These are phyloP conservation scores for Morelia viridis DNA, from an alignment of 2,797 vertebrate species.

Conservation along the genomic window DNA sequence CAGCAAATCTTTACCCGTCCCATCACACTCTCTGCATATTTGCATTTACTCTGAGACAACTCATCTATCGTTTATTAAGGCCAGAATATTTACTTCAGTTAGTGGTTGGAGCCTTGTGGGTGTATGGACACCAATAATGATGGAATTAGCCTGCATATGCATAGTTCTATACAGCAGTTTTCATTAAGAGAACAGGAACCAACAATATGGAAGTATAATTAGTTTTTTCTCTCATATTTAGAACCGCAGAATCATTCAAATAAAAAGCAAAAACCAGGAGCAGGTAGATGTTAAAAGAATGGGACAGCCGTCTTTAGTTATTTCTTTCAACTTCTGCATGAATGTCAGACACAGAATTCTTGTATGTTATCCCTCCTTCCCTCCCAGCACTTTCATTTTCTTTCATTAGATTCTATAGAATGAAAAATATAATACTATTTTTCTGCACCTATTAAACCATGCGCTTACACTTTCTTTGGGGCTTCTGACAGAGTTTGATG, in stretches of 20 bases:
- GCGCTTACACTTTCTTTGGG: slow-evolving; percentile 51
- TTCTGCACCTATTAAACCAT: slow-evolving; percentile 61
- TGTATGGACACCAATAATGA: not conserved
- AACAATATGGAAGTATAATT: not conserved
- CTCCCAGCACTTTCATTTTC: slow-evolving; percentile 44
- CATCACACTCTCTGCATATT: not conserved
- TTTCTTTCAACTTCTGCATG: slow-evolving; percentile 22
- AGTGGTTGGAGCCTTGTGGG: not conserved
- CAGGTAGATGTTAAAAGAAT: not conserved
- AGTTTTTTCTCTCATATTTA: not conserved
- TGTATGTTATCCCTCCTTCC: slow-evolving; percentile 14
- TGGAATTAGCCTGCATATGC: not conserved
- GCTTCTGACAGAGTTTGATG: slow-evolving; percentile 60
- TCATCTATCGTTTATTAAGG: not conserved
- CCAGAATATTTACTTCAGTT: not conserved
- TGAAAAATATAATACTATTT: slow-evolving; percentile 52
- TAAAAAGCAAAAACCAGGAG: not conserved
- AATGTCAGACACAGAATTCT: slow-evolving; percentile 33
- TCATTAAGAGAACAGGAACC: not conserved
- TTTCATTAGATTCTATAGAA: slow-evolving; percentile 58
- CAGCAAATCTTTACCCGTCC: not conserved
- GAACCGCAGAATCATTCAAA: not conserved
- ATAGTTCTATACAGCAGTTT: not conserved
- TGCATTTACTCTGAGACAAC: not conserved
- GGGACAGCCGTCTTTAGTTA: slow-evolving; percentile 58